Evolutionary conservation across 2,888 invertebrate genomes (phyloP), one percentile per base, ranked within the genome.

Genomic region (Sepiola atlantica): DNA sequence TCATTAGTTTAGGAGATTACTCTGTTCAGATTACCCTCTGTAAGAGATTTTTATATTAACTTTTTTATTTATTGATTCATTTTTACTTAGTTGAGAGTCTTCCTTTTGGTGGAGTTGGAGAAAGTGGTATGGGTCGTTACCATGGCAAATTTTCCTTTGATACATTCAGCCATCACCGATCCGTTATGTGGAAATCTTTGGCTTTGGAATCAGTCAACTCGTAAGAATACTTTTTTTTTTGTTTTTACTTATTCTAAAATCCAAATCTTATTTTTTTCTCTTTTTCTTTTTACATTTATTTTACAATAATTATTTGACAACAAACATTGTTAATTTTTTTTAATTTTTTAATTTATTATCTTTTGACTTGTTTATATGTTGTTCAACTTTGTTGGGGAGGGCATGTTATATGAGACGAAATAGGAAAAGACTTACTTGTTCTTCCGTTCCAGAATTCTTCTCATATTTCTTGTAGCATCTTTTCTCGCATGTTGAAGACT

Each of bases 51-150:
- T 92, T 55, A 92, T 4, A 16, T 28, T 92, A 18, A 92, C 35
- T 10, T 32, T n/a, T n/a, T 91, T 91, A 35, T 16, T 16, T 55
- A 21, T 55, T 93, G 4, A 54, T 61, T 77, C 93, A 32, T 21
- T 77, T 94, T n/a, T 97, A 96, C 96, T 45, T 97, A 99, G 99
- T 99, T 97, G 98, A 98, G 94, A 98, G 98, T 35, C 97, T 99
- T 95, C 99, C 99, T 1, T 99, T 99, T 97, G 99, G 99, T 94
- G 99, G 99, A 21, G 99, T 99, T 94, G 99, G 99, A 12, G 97
- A 98, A 96, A 99, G 99, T 97, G 99, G 99, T 93, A 99, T 99
- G 98, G 97, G 97, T 28, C 97, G 98, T 0, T 99, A 99, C 97
- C 99, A 99, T 97, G 99, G 99, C 94, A 97, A 97, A 96, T 97